Evolutionary conservation across 2,888 invertebrate species (phyloP).

Genomic region (Drosophila formosana): DNA sequence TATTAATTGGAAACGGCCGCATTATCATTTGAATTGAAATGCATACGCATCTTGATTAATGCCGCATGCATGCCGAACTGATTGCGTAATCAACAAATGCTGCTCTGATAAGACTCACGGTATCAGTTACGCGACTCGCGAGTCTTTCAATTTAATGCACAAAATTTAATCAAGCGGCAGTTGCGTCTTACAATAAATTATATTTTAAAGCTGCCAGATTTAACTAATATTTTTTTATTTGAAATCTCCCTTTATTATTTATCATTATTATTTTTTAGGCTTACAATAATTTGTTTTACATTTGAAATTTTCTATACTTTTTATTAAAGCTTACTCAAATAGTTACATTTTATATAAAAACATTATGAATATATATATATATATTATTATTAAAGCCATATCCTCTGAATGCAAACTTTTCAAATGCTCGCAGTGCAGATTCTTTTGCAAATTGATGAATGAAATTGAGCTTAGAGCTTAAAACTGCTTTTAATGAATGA

Average conservation of each 20-base stretch:
- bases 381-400: neutral
- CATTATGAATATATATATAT: no score
- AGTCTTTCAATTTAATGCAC: neutral
- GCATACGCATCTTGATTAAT: conserved; percentile 52
- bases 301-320: no score
- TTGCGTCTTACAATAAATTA: neutral
- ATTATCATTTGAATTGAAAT: conserved; percentile 17
- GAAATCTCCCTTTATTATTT: no score
- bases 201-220: no score
- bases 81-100: conserved; percentile 59
- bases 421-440: neutral
- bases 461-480: neutral
- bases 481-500: neutral
- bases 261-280: no score
- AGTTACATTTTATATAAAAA: neutral
- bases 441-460: neutral
- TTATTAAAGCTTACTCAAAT: no score
- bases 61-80: conserved; percentile 39
- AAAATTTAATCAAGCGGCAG: neutral
- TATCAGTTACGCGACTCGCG: conserved; percentile 27
- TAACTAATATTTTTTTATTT: no score
- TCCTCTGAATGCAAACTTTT: neutral
- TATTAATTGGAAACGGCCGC: conserved; percentile 40
- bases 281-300: no score
- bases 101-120: neutral